Base-by-base conservation (phyloP, 2,888 invertebrate species). In the Congeria kusceri region DNA sequence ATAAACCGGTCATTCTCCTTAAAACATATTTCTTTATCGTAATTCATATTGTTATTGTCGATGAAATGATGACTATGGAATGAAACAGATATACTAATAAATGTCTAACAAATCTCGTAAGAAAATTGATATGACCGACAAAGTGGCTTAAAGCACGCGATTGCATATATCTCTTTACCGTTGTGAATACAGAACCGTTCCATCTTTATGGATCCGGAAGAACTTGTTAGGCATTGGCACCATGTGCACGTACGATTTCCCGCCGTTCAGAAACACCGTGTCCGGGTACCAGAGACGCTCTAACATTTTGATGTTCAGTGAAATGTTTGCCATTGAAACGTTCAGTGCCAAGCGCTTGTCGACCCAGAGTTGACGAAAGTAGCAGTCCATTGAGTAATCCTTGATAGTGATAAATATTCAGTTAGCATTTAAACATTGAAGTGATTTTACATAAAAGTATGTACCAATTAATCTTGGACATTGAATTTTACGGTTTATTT, bases 231-330 rank as follows among this genome's bases (percentile, higher is more conserved):
- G 98, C 32, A 97, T 97, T 0, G 98, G 98, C 85, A 98, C 97
- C 46, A 97, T 97, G 94, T 98, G 98, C 46, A 98, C 96, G 91
- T 98, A 98, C 15, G 98, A 98, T 87, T 89, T 87, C 20, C 88
- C 85, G 13, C 92, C 92, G 80, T 92, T 92, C 63, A 87, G 87
- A 73, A 94, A 93, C 92, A 97, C 98, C 0, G 98, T 98, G 94
- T 98, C 98, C 0, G 98, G 98, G 84, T 97, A 95, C 99, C 99
- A 99, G 89, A 99, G 97, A 89, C 97, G 95, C 92, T 98, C 98
- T 91, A 97, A 93, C 95, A 96, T 96, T 75, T 96, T 96, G 89
- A 96, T 96, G 90, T 96, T 96, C 83, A 97, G 94, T 0, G 96
- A 96, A 77, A 97, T 94, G 44, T 89, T 88, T 61, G 89, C 88